Base-by-base conservation (phyloP, 2,888 invertebrate genomes). In the Augochlorella aurata region DNA sequence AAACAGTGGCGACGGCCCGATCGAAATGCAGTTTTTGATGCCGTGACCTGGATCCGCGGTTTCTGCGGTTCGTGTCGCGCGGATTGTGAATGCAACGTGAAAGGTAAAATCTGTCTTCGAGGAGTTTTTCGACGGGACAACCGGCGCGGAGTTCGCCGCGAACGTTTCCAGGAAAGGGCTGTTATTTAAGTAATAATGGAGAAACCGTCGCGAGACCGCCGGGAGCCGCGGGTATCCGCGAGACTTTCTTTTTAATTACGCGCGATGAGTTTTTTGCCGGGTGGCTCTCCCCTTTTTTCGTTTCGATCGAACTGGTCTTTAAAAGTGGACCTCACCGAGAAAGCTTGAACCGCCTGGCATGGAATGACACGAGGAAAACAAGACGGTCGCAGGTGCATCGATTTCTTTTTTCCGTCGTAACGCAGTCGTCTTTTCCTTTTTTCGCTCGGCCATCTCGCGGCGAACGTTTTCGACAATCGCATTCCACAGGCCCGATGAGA, bases 1-100 rank as follows among this genome's bases (percentile, higher is more conserved):
- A 81, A 85, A 85, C 84, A 87, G 78, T 80, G 86, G 70, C 84
- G 84, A 84, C 79, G 77, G 75, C 70, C 71, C 87, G 87, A 89
- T 89, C 84, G 89, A 89, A 90, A 90, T 88, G 88, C 86, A 87
- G 85, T 90, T 89, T 90, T 90, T 88, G 87, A 87, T 89, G 88
- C 85, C 87, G 85, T 74, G 90, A 89, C 90, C 89, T 84, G 87
- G 81, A 81, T 90, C 81, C 83, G 52, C 21, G 67, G 82, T 72
- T 68, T 70, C 74, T 79, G 81, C 54, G 78, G 73, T 74, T 77
- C 12, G 63, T 63, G n/a, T 16, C 38, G 8, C 63, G 38, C 18
- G 18, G 38, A 38, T 38, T 10, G 63, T 18, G 38, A 38, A 38
- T 44, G 38, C 38, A 10, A 44, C 38, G 38, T 38, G 18, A 38